Conservation (phyloP, 2,888 invertebrate species). For the Parthenolecanium corni region DNA sequence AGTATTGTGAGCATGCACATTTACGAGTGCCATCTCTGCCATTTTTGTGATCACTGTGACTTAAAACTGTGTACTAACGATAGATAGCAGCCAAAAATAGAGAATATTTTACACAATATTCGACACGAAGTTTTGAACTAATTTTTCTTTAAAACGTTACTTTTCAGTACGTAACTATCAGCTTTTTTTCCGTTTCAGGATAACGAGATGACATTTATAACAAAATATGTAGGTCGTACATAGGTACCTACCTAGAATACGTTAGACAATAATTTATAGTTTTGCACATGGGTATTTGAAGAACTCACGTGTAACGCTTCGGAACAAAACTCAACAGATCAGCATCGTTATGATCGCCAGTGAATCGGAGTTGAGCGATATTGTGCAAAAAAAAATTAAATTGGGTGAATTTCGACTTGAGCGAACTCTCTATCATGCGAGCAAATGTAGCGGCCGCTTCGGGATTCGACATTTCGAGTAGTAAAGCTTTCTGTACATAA, state of each 20-base stretch:
- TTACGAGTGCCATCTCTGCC: too few species aligned
- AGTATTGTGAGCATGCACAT: too few species aligned
- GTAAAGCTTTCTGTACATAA: slow-evolving; percentile 79
- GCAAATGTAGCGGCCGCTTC: slow-evolving; percentile 96
- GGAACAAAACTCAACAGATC: slow-evolving; percentile 87
- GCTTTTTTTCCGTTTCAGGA: too few species aligned
- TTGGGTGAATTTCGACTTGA: slow-evolving; percentile 87
- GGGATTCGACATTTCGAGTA: slow-evolving; percentile 80
- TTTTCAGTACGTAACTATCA: too few species aligned
- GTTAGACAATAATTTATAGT: slow-evolving; percentile 23
- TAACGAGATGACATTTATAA: too few species aligned
- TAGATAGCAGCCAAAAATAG: too few species aligned
- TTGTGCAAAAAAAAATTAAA: slow-evolving; percentile 98
- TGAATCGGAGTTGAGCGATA: slow-evolving; percentile 81
- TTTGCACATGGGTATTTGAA: not conserved
- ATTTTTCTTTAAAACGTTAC: too few species aligned
- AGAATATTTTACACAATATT: too few species aligned
- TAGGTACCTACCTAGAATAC: too few species aligned
- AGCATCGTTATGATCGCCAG: slow-evolving; percentile 66
- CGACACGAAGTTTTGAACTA: too few species aligned
- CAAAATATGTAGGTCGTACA: too few species aligned
- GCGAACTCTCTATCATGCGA: slow-evolving; percentile 85
- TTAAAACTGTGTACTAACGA: too few species aligned
- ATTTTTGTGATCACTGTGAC: not conserved
- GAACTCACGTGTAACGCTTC: slow-evolving; percentile 75